These are phyloP conservation scores for Cyrtodaria siliqua DNA, from an alignment of 2,888 invertebrate species.

Conservation along the genomic window DNA sequence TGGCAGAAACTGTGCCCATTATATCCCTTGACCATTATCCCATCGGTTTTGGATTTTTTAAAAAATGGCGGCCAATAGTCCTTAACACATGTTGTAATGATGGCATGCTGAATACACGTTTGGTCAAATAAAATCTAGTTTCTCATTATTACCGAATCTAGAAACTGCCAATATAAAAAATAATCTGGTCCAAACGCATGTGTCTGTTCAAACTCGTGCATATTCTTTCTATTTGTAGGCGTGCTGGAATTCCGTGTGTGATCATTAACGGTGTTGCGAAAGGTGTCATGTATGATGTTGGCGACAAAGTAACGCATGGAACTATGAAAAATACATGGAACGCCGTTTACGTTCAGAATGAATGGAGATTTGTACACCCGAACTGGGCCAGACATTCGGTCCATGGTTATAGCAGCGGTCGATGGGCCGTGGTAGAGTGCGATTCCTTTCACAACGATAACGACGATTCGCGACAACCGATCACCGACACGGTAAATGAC, in stretches of 20 bases:
- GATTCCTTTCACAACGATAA: slow-evolving; percentile 52
- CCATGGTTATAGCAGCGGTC: slow-evolving; percentile 60
- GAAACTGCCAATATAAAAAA: too few species aligned
- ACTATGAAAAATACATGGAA: slow-evolving; percentile 76
- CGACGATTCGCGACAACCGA: background rate
- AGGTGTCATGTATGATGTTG: slow-evolving; percentile 74
- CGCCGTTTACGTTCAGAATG: slow-evolving; percentile 71
- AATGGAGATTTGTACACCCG: slow-evolving; percentile 78
- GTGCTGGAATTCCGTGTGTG: slow-evolving; percentile 70
- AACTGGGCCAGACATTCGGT: slow-evolving; percentile 74
- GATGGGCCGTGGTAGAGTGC: slow-evolving; percentile 73
- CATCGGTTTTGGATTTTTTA: too few species aligned
- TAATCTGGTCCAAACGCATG: too few species aligned
- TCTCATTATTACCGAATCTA: too few species aligned
- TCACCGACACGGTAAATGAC: slow-evolving; percentile 30
- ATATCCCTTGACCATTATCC: too few species aligned
- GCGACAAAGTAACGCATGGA: slow-evolving; percentile 62
- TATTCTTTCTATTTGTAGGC: slow-evolving; percentile 57
- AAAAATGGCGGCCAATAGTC: too few species aligned
- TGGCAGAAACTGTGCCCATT: too few species aligned
- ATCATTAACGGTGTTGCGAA: slow-evolving; percentile 76
- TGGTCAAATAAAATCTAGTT: too few species aligned
- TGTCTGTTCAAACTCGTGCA: too few species aligned
- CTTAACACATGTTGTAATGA: too few species aligned
- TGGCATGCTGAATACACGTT: too few species aligned